phyloP scores from a whole-genome alignment of 2,888 invertebrate species.

The Dascillus cervinus region DNA sequence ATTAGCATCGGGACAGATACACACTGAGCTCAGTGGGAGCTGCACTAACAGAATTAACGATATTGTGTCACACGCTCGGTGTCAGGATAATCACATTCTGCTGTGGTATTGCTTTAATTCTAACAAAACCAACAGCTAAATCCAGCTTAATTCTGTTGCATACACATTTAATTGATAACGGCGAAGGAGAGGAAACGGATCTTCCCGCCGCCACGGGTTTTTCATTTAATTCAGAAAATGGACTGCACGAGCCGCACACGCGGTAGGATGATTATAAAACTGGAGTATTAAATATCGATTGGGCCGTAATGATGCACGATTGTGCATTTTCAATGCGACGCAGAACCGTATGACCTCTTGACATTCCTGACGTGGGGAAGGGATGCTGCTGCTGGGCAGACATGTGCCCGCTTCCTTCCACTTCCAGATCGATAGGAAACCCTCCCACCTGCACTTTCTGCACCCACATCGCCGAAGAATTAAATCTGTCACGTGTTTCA shows the following conservation, averaged over 20 bases:
- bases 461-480: slow-evolving; percentile 13
- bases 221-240: no score
- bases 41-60: slow-evolving; percentile 12
- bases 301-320: no score
- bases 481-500: slow-evolving; percentile 11
- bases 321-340: slow-evolving; percentile 14
- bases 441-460: slow-evolving; percentile 19
- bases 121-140: slow-evolving; percentile 16
- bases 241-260: no score
- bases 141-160: slow-evolving; percentile 14
- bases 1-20: no score
- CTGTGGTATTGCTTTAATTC: slow-evolving; percentile 14
- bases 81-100: slow-evolving; percentile 16
- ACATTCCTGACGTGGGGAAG: slow-evolving; percentile 22
- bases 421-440: slow-evolving; percentile 21
- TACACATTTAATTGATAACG: no score
- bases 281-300: no score
- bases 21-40: no score
- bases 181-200: no score
- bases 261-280: no score
- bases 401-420: slow-evolving; percentile 23
- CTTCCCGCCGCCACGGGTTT: no score
- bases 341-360: slow-evolving; percentile 21
- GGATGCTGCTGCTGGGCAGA: slow-evolving; percentile 22
- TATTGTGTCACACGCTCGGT: slow-evolving; percentile 12